A percentile compares a stretch with the other conserved stretches of the same genome.
Conservation (phyloP, 2,113 vertebrate genomes). For the Vidua macroura region DNA sequence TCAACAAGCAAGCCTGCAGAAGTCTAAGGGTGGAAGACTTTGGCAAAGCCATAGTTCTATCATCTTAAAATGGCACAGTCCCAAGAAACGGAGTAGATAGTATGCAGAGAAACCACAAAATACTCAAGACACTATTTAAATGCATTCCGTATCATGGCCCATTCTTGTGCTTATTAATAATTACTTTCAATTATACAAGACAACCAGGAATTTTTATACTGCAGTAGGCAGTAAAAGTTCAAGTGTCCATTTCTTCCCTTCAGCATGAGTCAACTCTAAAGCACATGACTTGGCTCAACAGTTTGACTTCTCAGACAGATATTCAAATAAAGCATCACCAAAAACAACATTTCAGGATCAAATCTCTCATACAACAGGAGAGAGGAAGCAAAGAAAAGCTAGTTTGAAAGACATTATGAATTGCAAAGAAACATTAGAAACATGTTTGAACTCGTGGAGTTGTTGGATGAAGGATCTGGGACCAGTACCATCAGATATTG, state of each 20-base stretch:
- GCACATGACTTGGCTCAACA: not conserved
- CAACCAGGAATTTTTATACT: not conserved
- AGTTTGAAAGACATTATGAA: not conserved
- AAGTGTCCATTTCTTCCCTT: not conserved
- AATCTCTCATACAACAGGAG: not conserved
- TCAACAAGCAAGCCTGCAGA: not conserved
- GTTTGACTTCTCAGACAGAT: not conserved
- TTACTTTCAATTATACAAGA: not conserved
- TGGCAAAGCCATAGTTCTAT: not conserved
- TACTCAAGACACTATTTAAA: not conserved
- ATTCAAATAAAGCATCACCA: not conserved
- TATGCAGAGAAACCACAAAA: not conserved
- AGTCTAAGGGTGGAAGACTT: not conserved
- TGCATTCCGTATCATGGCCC: not conserved
- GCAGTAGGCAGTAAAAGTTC: not conserved
- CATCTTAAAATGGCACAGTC: not conserved
- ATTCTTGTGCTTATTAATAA: not conserved
- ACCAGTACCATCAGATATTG: not conserved
- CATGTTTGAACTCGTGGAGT: not conserved
- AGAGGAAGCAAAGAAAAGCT: not conserved
- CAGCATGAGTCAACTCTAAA: not conserved
- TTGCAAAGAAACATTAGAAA: not conserved
- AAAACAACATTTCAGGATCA: not conserved
- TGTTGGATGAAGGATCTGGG: not conserved
- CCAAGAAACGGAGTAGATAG: not conserved